Evolutionary conservation across 2,888 invertebrate species (phyloP).

Genomic region (Lycaena phlaeas): DNA sequence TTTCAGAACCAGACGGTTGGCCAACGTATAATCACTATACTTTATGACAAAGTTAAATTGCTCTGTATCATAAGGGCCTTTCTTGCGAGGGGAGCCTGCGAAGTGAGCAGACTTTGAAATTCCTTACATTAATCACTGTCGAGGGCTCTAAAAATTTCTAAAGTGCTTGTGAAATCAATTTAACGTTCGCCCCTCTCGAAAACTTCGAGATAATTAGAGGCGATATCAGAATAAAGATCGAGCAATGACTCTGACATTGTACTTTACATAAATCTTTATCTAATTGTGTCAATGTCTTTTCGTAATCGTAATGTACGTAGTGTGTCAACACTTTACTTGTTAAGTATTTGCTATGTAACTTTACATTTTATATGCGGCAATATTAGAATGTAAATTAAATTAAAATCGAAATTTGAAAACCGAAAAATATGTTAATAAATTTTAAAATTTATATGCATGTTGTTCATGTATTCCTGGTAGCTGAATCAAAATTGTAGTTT

Average conservation of each 20-base stretch:
- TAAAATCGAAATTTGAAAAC: too few relatives aligned
- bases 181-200: conserved; percentile 46
- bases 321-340: too few relatives aligned
- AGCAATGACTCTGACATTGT: conserved; percentile 27
- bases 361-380: too few relatives aligned
- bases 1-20: conserved; percentile 45
- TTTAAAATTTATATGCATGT: too few relatives aligned
- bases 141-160: conserved; percentile 60
- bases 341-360: too few relatives aligned
- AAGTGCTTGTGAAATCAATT: conserved; percentile 66
- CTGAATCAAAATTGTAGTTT: too few relatives aligned
- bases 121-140: conserved; percentile 70
- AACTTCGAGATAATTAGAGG: conserved; percentile 59
- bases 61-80: conserved; percentile 19
- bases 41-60: conserved; percentile 50
- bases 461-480: too few relatives aligned
- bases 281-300: conserved; percentile 19
- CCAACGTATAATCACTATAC: conserved; percentile 44
- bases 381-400: too few relatives aligned
- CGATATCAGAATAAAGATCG: conserved; percentile 40
- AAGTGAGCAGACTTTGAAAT: conserved; percentile 48
- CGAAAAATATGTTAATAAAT: too few relatives aligned
- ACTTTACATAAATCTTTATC: conserved; percentile 26
- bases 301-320: conserved; percentile 9
- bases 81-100: conserved; percentile 31